A percentile compares a stretch with the other conserved stretches of the same genome.
Evolutionary conservation across 1,140 invertebrate species (phyloP).

Genomic region (Branchinecta lindahli): DNA sequence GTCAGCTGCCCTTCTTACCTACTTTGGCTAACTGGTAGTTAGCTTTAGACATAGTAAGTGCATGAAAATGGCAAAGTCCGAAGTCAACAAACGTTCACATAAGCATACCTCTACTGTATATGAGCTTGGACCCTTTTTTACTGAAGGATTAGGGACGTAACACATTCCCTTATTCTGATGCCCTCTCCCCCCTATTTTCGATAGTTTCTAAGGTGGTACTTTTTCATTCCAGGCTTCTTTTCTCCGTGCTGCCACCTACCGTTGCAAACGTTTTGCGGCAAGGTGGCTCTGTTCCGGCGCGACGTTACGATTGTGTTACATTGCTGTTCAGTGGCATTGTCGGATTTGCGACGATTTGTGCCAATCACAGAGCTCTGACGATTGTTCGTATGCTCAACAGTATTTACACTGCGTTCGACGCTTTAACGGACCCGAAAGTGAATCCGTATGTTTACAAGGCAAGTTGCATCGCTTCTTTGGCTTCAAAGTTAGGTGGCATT

Average conservation of each 20-base stretch:
- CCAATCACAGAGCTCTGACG: constrained; percentile 54
- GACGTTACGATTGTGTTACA: constrained; percentile 71
- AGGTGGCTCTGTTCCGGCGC: constrained; percentile 67
- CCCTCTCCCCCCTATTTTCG: background rate
- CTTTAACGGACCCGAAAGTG: constrained; percentile 71
- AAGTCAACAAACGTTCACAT: too few relatives aligned
- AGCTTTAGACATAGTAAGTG: too few relatives aligned
- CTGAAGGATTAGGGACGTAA: too few relatives aligned
- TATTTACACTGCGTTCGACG: constrained; percentile 78
- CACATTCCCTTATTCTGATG: too few relatives aligned
- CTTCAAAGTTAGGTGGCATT: background rate
- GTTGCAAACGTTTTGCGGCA: constrained; percentile 85
- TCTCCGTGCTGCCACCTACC: constrained; percentile 80
- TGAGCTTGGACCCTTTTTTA: too few relatives aligned
- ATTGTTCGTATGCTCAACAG: constrained; percentile 81
- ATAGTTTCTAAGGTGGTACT: background rate
- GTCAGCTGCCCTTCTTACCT: too few relatives aligned
- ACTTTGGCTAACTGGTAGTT: too few relatives aligned
- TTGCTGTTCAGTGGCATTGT: constrained; percentile 87
- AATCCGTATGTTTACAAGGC: constrained; percentile 93
- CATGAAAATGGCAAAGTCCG: too few relatives aligned
- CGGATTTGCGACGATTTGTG: constrained; percentile 70
- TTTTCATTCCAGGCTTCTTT: constrained; percentile 51
- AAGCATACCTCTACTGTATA: too few relatives aligned
- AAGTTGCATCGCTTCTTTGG: constrained; percentile 21